Base-by-base conservation (phyloP, 2,888 invertebrate species). In the Polyommatus iphigenia region DNA sequence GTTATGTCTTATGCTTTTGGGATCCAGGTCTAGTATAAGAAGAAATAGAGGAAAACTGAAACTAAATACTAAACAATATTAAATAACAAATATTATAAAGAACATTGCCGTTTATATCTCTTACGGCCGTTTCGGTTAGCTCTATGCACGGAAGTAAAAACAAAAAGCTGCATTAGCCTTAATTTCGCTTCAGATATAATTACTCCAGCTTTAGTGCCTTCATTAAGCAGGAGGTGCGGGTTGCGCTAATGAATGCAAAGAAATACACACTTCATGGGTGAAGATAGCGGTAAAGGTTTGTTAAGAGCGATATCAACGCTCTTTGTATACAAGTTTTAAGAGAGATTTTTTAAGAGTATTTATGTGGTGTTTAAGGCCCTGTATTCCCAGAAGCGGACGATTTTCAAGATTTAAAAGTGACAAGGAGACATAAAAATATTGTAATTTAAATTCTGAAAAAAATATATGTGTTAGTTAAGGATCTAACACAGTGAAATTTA, bases 91-190 rank as follows among this genome's bases (percentile, higher is more conserved):
- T 20, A 62, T n/a, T 20, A 62, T 29, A 15, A 18, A 32, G 24
- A 18, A 67, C 67, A 67, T 67, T 67, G 15, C 24, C 67, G 67
- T 73, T 73, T 50, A 73, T 73, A 54, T 75, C 75, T 29, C 50
- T 46, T 15, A 50, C 7, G 75, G 54, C 15, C 29, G 7, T 75
- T 54, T 50, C 18, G 75, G 75, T 46, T 29, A 75, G 75, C 75
- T 54, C 18, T 75, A 29, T 46, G 46, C 54, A 50, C 46, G 75
- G 46, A 75, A 75, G 50, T 75, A 75, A 54, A 75, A 50, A 50
- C 75, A 75, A 54, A 75, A 75, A 75, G 75, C 75, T 75, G 50
- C 75, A 75, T 75, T 75, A 75, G 75, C 75, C 75, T 75, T 75
- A 75, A 75, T 75, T 75, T 46, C 73, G 73, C 54, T 54, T 54